These are phyloP conservation scores for Neodontobutis hainanensis DNA, from an alignment of 2,113 vertebrate species.

Conservation along the genomic window DNA sequence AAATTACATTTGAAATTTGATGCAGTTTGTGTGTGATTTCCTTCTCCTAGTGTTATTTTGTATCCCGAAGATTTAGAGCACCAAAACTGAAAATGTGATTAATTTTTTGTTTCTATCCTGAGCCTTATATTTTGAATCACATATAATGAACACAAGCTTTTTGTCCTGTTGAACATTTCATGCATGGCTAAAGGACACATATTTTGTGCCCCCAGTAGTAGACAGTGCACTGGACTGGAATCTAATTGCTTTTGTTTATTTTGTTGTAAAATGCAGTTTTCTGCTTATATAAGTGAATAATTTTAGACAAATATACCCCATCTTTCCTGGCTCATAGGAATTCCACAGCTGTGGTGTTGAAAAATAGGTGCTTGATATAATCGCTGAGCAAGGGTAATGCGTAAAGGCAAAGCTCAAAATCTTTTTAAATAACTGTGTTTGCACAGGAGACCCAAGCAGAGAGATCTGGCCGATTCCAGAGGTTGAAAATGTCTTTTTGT, in stretches of 20 bases:
- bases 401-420: conserved; percentile 32
- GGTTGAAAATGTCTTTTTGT: neutral
- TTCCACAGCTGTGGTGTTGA: conserved; percentile 65
- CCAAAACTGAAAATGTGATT: too few relatives aligned
- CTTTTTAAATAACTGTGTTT: conserved; percentile 39
- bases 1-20: conserved; percentile 56
- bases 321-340: conserved; percentile 62
- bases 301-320: conserved; percentile 54
- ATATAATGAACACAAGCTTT: conserved; percentile 8
- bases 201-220: conserved; percentile 41
- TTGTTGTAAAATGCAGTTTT: conserved; percentile 59
- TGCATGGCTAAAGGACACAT: conserved; percentile 30
- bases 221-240: conserved; percentile 50
- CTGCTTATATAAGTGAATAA: conserved; percentile 64
- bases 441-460: conserved; percentile 2
- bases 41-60: too few relatives aligned
- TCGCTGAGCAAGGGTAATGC: conserved; percentile 47
- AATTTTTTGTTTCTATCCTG: neutral
- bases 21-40: conserved; percentile 12
- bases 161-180: conserved; percentile 21
- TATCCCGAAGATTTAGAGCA: too few relatives aligned
- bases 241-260: conserved; percentile 60
- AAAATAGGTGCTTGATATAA: conserved; percentile 58
- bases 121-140: neutral
- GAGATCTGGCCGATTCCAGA: conserved; percentile 20